Evolutionary conservation across 2,113 vertebrate species (phyloP).

Genomic region (Vimba vimba): DNA sequence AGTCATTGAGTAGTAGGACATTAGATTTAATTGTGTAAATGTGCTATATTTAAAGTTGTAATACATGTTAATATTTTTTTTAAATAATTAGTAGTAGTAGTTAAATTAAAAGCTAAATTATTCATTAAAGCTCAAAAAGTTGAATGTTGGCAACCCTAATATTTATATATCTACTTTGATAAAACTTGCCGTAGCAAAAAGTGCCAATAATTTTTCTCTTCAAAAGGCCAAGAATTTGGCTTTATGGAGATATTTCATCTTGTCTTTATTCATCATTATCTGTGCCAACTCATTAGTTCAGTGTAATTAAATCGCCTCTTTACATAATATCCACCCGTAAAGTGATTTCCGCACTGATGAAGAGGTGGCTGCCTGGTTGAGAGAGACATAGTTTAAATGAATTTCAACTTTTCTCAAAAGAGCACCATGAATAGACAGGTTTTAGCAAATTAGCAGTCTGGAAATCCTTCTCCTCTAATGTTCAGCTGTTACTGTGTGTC

Average conservation of each 20-base stretch:
- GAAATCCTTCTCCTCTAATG: constrained; percentile 1
- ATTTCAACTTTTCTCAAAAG: constrained; percentile 3
- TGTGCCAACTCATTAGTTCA: not conserved
- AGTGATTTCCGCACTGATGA: not conserved
- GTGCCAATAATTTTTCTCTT: not conserved
- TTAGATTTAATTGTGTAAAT: not conserved
- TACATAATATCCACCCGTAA: constrained; percentile 6
- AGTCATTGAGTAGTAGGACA: not conserved
- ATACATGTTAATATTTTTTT: not conserved
- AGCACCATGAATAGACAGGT: not conserved
- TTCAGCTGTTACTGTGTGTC: constrained; percentile 6
- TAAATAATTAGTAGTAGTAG: not conserved
- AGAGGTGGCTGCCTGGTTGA: not conserved
- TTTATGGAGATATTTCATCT: not conserved
- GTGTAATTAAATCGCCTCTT: not conserved
- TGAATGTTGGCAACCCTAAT: not conserved
- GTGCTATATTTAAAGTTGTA: not conserved
- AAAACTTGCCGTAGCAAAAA: not conserved
- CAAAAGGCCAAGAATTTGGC: not conserved
- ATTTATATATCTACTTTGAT: not conserved
- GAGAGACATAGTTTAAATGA: not conserved
- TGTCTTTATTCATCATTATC: not conserved
- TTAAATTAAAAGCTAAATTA: not conserved
- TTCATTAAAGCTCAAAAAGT: not conserved
- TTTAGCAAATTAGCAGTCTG: constrained; percentile 25